Evolutionary conservation across 2,797 vertebrate genomes (phyloP), one percentile per base, ranked within the genome.

Genomic region (Ispidina picta): DNA sequence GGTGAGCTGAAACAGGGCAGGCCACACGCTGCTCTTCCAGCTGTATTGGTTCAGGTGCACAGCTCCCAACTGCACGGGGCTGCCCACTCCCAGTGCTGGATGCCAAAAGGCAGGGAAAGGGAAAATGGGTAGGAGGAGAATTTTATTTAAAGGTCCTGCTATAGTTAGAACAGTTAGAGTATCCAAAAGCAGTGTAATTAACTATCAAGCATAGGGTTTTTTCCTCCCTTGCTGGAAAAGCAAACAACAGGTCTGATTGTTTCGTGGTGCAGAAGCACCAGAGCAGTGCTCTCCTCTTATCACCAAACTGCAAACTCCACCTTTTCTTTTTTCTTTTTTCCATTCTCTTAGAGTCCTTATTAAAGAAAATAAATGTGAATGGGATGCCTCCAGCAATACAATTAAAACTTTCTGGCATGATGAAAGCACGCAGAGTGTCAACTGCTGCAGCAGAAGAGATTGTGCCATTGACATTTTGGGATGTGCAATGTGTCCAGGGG

Each of bases 341-440:
- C 43, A 19, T 33, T 86, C 39, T 68, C 18, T 31, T 31, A 21
- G 62, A 80, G 31, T 78, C 46, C 86, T 86, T 90, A 84, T 91
- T 89, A 94, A 93, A 94, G 75, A 94, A 96, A 96, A 96, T 74
- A 90, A 93, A 97, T 98, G 95, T 96, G 98, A 98, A 98, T 98
- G 78, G 87, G 71, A 96, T 74, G 94, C 96, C 96, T 96, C 94
- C 90, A 95, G 97, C 96, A 94, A 94, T 96, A 96, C 97, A 98
- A 98, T 98, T 98, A 98, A 97, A 97, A 98, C 65, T 96, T 98
- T 83, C 76, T 81, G 72, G 5, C 80, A 94, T 98, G 97, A 98
- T 97, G 98, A 96, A 97, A 97, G 86, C 64, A 80, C 91, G 96
- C 95, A 97, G 96, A 97, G 95, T 96, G 95, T 97, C 96, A 97